Percentiles rank a stretch among this genome's conserved stretches.
Evolutionary conservation across 2,888 invertebrate genomes (phyloP).

Genomic region (Pherbina coryleti): DNA sequence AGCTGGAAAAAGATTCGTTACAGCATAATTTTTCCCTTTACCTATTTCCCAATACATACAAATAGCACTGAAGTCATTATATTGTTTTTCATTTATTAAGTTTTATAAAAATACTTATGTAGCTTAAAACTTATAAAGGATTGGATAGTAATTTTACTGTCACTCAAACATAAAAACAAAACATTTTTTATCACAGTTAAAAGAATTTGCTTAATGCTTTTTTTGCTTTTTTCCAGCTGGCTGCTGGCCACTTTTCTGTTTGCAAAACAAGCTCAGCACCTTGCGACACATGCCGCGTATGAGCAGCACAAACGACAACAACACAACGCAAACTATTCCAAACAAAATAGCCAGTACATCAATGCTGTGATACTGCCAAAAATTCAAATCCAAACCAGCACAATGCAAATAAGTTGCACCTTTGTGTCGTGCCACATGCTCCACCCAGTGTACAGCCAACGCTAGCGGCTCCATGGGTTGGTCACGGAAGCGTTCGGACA

Average conservation of each 20-base stretch:
- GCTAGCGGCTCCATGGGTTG: conserved; percentile 62
- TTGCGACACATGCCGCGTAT: conserved; percentile 34
- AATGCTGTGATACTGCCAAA: conserved; percentile 61
- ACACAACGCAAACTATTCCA: conserved; percentile 41
- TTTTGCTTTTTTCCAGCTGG: background rate
- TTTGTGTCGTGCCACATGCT: conserved; percentile 63
- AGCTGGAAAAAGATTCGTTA: too few species aligned
- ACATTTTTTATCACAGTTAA: background rate
- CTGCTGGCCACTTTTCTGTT: conserved; percentile 2
- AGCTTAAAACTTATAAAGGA: too few species aligned
- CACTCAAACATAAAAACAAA: too few species aligned
- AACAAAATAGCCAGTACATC: conserved; percentile 58
- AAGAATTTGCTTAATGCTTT: conserved; percentile 35
- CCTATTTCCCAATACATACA: too few species aligned
- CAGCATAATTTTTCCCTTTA: too few species aligned
- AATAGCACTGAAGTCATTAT: too few species aligned
- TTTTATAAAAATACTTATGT: too few species aligned
- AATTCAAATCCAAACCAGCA: conserved; percentile 60
- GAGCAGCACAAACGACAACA: conserved; percentile 38
- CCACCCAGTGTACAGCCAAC: conserved; percentile 64
- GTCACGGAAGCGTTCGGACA: conserved; percentile 61
- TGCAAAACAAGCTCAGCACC: background rate
- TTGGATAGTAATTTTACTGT: too few species aligned
- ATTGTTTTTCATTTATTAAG: too few species aligned
- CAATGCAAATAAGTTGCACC: conserved; percentile 65